Evolutionary conservation across 2,113 vertebrate genomes (phyloP).

Genomic region (Neotragus moschatus): DNA sequence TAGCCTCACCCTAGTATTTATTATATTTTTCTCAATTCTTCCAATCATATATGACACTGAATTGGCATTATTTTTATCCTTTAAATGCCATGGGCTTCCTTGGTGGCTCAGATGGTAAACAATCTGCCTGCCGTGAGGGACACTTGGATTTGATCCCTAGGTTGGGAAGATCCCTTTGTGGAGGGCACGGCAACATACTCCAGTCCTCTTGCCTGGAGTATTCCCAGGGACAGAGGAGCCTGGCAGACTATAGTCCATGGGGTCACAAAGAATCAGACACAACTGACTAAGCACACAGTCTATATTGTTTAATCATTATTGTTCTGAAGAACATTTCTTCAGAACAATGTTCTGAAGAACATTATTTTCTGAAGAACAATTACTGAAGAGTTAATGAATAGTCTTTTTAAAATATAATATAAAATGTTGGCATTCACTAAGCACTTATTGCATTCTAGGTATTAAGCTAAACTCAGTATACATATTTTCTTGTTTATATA

Average conservation of each 20-base stretch:
- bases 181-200: not conserved
- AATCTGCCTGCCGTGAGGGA: accelerated
- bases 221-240: not conserved
- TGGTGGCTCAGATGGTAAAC: not conserved
- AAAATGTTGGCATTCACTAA: not conserved
- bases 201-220: not conserved
- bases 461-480: not conserved
- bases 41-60: not conserved
- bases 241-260: accelerated
- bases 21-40: not conserved
- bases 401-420: not conserved
- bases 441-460: not conserved
- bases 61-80: not conserved
- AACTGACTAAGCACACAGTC: not conserved
- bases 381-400: not conserved
- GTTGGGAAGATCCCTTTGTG: not conserved
- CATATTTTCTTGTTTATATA: not conserved
- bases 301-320: not conserved
- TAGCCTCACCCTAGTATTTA: not conserved
- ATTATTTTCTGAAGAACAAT: not conserved
- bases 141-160: not conserved
- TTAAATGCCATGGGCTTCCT: not conserved
- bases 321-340: not conserved
- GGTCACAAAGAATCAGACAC: not conserved
- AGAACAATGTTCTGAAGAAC: not conserved